These are phyloP conservation scores for Diadegma fenestrale DNA, from an alignment of 2,888 invertebrate genomes.

Conservation along the genomic window DNA sequence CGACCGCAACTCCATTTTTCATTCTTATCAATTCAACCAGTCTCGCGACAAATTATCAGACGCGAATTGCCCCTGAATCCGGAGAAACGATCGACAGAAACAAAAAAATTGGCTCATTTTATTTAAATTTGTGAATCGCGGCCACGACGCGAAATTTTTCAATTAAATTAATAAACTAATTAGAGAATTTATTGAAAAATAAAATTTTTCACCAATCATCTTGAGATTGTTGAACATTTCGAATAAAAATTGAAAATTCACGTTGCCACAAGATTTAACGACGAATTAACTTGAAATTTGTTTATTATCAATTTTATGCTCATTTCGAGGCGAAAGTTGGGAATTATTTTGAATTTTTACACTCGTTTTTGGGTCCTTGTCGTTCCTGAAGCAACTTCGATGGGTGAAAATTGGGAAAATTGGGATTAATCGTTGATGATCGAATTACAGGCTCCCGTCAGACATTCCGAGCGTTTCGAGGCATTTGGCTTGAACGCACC, in stretches of 20 bases:
- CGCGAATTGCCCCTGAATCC: neutral
- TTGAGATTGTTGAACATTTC: no score
- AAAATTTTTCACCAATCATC: no score
- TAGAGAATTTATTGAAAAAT: no score
- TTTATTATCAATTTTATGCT: neutral
- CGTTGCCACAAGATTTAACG: neutral
- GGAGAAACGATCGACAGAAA: neutral
- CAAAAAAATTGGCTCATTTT: no score
- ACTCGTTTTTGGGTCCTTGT: neutral
- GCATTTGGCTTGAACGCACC: conserved; percentile 92
- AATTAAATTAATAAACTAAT: no score
- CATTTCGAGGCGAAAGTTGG: neutral
- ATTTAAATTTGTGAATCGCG: no score
- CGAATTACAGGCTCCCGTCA: conserved; percentile 92
- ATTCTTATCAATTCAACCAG: neutral
- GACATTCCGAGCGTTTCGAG: conserved; percentile 92
- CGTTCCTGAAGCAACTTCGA: no score
- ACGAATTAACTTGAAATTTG: neutral
- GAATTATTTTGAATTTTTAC: neutral
- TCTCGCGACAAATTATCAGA: neutral
- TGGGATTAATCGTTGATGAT: neutral
- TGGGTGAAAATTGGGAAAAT: conserved; percentile 7
- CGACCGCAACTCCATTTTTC: neutral
- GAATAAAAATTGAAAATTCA: neutral
- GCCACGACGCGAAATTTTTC: no score